Evolutionary conservation across 2,113 vertebrate genomes (phyloP).

Genomic region (Eublepharis macularius): DNA sequence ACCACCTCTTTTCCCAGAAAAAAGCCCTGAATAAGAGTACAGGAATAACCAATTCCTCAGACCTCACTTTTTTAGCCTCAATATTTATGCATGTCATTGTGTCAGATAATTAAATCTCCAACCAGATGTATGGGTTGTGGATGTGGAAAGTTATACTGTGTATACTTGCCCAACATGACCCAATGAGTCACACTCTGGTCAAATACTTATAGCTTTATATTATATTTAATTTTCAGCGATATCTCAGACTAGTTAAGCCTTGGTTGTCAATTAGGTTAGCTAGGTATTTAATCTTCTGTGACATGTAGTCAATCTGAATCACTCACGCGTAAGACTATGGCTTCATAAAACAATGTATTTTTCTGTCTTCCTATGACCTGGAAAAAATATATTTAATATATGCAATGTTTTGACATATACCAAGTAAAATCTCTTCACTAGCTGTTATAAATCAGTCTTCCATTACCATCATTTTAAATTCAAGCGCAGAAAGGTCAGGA

Average conservation of each 20-base stretch:
- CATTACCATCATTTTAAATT: neutral
- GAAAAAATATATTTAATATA: neutral
- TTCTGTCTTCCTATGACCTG: neutral
- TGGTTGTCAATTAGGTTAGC: neutral
- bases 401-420: neutral
- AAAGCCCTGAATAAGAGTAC: neutral
- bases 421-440: neutral
- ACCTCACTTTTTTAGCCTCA: neutral
- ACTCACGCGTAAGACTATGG: neutral
- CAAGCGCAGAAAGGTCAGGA: neutral
- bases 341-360: neutral
- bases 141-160: neutral
- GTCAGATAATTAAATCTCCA: neutral
- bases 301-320: slow-evolving; percentile 5
- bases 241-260: neutral
- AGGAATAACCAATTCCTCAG: neutral
- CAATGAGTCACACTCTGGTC: neutral
- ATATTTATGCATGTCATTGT: neutral
- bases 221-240: neutral
- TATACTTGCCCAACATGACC: neutral
- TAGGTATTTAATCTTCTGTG: slow-evolving; percentile 12
- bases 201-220: neutral
- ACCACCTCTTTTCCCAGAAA: too few species aligned
- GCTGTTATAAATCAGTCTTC: neutral
- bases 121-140: neutral